These are phyloP conservation scores for Scaptodrosophila latifasciaeformis DNA, from an alignment of 2,888 invertebrate species.

Conservation along the genomic window DNA sequence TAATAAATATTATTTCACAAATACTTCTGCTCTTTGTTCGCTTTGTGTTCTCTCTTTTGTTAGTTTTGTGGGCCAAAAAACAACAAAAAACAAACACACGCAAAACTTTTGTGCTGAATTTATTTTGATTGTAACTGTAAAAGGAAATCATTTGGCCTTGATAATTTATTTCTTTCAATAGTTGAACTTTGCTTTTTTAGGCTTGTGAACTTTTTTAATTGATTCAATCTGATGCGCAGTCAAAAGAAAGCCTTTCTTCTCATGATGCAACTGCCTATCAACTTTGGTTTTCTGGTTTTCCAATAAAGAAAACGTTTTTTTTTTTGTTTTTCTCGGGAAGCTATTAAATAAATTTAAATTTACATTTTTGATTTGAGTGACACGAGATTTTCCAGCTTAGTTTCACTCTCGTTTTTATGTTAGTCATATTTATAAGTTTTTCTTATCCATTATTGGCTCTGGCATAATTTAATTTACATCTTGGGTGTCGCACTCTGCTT, in stretches of 20 bases:
- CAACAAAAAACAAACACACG: no score
- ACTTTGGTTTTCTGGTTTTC: no score
- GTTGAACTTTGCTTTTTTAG: no score
- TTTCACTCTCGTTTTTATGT: constrained; percentile 47
- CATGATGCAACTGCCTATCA: constrained; percentile 32
- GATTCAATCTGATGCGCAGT: constrained; percentile 18
- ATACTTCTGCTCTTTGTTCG: no score
- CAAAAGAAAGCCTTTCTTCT: constrained; percentile 26
- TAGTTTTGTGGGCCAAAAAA: constrained; percentile 19
- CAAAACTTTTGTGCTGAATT: constrained; percentile 26
- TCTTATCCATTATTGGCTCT: constrained; percentile 19
- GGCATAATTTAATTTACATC: constrained; percentile 33
- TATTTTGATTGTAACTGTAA: constrained; percentile 43
- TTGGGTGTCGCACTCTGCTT: neutral
- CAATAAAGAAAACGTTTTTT: no score
- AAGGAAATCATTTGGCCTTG: constrained; percentile 53
- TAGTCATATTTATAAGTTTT: neutral
- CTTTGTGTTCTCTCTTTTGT: constrained; percentile 28
- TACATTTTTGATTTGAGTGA: no score
- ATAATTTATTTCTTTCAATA: constrained; percentile 6
- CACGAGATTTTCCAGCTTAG: constrained; percentile 44
- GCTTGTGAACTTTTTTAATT: no score
- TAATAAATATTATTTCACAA: no score
- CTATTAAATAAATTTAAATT: no score
- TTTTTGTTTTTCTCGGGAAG: no score